A percentile compares a stretch with the other conserved stretches of the same genome.
These are phyloP conservation scores for Cecidostiba fungosa DNA, from an alignment of 2,888 invertebrate species.

Conservation along the genomic window DNA sequence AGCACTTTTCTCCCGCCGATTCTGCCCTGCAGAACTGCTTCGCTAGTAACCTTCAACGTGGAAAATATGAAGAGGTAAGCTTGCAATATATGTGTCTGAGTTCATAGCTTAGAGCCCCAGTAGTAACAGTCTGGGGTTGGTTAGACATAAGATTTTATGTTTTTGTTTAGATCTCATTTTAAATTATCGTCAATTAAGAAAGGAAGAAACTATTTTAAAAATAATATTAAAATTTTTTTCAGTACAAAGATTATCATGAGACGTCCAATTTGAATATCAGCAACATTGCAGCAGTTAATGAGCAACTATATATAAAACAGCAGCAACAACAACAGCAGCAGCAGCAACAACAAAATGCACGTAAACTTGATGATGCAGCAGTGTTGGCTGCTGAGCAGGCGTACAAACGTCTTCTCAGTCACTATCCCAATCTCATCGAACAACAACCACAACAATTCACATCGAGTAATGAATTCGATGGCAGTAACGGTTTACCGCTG, in stretches of 20 bases:
- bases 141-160: neutral
- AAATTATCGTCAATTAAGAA: neutral
- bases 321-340: slow-evolving; percentile 64
- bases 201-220: neutral
- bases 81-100: neutral
- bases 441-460: slow-evolving; percentile 56
- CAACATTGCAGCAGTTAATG: slow-evolving; percentile 69
- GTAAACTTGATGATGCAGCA: slow-evolving; percentile 72
- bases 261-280: slow-evolving; percentile 68
- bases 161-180: neutral
- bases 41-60: slow-evolving; percentile 71
- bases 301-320: slow-evolving; percentile 70
- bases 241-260: slow-evolving; percentile 74
- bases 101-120: neutral
- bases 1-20: slow-evolving; percentile 77
- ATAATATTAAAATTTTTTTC: slow-evolving; percentile 26
- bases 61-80: slow-evolving; percentile 71
- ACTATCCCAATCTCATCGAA: slow-evolving; percentile 68
- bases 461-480: slow-evolving; percentile 39
- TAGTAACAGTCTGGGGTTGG: neutral
- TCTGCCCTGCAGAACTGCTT: slow-evolving; percentile 73
- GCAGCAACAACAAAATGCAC: slow-evolving; percentile 66
- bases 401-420: slow-evolving; percentile 72
- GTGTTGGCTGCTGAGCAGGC: slow-evolving; percentile 68
- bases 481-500: slow-evolving; percentile 27